These are phyloP conservation scores for Cordilura impudica DNA, from an alignment of 2,888 invertebrate species.

Conservation along the genomic window DNA sequence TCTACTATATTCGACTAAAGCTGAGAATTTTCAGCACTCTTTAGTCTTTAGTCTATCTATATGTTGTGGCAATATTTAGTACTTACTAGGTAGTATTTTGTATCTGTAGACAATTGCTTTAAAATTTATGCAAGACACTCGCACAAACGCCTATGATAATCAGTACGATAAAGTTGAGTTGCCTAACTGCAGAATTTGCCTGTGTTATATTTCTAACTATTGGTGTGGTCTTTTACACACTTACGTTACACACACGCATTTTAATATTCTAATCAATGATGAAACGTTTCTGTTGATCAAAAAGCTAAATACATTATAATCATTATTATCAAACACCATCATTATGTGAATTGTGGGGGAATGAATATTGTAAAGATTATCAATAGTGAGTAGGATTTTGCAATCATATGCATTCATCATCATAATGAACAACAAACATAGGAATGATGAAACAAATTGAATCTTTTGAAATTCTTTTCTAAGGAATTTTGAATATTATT, in stretches of 20 bases:
- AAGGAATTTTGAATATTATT: no score
- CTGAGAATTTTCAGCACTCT: constrained; percentile 60
- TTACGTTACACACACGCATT: constrained; percentile 22
- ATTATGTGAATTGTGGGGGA: no score
- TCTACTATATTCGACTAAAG: constrained; percentile 33
- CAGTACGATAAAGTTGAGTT: neutral
- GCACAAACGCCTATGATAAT: constrained; percentile 34
- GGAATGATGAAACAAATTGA: no score
- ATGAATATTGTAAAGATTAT: no score
- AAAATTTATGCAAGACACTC: constrained; percentile 21
- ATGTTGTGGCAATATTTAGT: neutral
- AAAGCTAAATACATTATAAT: constrained; percentile 44
- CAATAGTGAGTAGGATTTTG: no score
- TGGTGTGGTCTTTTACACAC: constrained; percentile 47
- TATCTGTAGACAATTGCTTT: constrained; percentile 50
- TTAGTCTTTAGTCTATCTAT: constrained; percentile 42
- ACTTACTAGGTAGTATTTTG: constrained; percentile 20
- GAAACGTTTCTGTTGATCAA: constrained; percentile 50
- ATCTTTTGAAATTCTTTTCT: no score
- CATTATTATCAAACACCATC: constrained; percentile 35
- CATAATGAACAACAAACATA: no score
- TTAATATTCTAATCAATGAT: constrained; percentile 56
- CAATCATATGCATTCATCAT: no score
- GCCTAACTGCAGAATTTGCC: neutral
- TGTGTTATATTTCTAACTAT: constrained; percentile 44